Base-by-base conservation (phyloP, 2,113 vertebrate species). In the Cynoglossus semilaevis region DNA sequence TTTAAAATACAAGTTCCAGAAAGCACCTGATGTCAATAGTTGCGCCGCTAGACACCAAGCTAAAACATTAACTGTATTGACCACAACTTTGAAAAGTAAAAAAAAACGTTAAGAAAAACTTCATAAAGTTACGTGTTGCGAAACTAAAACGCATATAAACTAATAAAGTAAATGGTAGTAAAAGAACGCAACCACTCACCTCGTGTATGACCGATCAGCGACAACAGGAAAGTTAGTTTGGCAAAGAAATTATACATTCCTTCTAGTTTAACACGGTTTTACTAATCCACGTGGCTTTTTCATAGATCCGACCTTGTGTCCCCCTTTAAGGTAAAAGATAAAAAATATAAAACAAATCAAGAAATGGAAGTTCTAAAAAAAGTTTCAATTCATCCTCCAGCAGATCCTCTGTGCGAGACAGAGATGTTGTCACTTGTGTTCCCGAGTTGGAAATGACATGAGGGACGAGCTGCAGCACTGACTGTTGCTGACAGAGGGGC, bases 181-280 rank as follows among this genome's bases (percentile, higher is more conserved):
- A 38, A 38, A 12, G 37, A 4, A 13, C 4, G 38, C 38, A 41
- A 13, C 12, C 38, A 41, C 88, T 88, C 76, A 91, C 90, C 90
- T 84, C 84, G 81, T 58, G 89, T 73, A 60, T 73, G 65, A 71
- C 82, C 84, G 55, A 87, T 79, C 61, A 89, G 84, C 79, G 77
- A 85, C 82, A 84, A 79, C 74, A 90, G 70, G 54, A 86, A 74
- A 85, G 82, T 87, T 79, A 91, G 78, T 81, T 86, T 87, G 54
- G 76, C 85, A 66, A 86, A 78, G 65, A 90, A 84, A 78, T 85
- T 81, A 88, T 87, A 77, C 90, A 91, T 91, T 90, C 90, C 90
- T 91, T 81, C 85, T 73, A 82, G 54, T 86, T 88, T 80, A 77
- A 83, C 77, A 70, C 44, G 58, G 64, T 70, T 74, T 45, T 74